phyloP scores from a whole-genome alignment of 2,797 vertebrate species.

The Artibeus lituratus region DNA sequence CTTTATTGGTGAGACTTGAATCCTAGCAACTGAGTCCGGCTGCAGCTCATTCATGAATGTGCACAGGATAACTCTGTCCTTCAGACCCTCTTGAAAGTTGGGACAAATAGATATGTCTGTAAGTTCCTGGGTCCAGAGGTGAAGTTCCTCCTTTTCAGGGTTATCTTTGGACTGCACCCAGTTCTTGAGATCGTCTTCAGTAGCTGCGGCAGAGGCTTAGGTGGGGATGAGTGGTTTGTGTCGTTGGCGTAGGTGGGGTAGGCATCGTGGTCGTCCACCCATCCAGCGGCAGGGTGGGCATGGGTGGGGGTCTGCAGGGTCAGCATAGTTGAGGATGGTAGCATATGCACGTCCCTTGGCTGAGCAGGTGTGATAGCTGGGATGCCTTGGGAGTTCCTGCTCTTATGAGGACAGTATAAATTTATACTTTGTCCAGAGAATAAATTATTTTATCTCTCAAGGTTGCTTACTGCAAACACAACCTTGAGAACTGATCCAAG shows the following conservation, averaged over 20 bases:
- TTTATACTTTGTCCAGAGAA: not conserved
- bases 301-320: no score
- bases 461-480: not conserved
- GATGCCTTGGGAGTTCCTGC: not conserved
- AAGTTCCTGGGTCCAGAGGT: fast-evolving
- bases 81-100: not conserved
- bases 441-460: not conserved
- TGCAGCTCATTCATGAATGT: not conserved
- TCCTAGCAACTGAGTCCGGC: no score
- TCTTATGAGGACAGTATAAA: not conserved
- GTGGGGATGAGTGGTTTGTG: no score
- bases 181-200: not conserved
- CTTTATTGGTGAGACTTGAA: no score
- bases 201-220: fast-evolving
- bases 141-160: not conserved
- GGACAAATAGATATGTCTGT: fast-evolving
- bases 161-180: not conserved
- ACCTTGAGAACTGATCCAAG: not conserved
- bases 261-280: no score
- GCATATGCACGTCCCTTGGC: not conserved
- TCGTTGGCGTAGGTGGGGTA: no score
- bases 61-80: not conserved
- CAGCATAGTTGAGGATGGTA: no score
- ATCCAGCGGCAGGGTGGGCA: no score
- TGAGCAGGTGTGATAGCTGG: not conserved